Base-by-base conservation (phyloP, 2,888 invertebrate species). In the Stenchaetothrips biformis region DNA sequence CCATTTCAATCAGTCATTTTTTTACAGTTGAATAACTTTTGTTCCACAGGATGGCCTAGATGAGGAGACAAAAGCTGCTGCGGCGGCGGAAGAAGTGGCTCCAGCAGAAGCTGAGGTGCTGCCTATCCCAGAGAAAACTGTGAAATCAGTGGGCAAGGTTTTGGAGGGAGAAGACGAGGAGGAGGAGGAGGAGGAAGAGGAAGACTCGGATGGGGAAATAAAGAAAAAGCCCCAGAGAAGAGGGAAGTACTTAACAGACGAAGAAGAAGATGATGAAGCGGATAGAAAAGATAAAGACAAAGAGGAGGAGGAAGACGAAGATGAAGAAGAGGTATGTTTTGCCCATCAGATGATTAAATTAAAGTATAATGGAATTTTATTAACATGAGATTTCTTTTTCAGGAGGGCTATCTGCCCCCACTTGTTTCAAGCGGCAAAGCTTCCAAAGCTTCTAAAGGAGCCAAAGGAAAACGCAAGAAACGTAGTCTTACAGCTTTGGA, bases 401-500 rank as follows among this genome's bases (percentile, higher is more conserved):
- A 79, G 48, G 80, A 82, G 48, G 81, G 81, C 18, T 80, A 81
- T 79, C 80, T 81, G 74, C 81, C 37, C 37, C 37, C 37, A 37
- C 37, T 37, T 37, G 37, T 37, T 37, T 37, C 82, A 49, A 78
- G 81, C 48, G 81, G 81, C 9, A 78, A 80, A 25, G 2, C 67
- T 74, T 3, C 67, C 4, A 74, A 74, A 25, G 11, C 13, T 53
- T 18, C 67, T 25, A 37, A 37, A 37, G 37, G 37, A 37, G 74
- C 83, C 25, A 85, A 84, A 79, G 84, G 85, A 18, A 88, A 88
- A 83, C 92, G 93, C 85, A 94, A 94, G 84, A 89, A 92, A 59
- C 89, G 94, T 48, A 93, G 94, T 84, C 87, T 96, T 77, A 95
- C 95, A 85, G 93, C 93, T 79, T 87, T 96, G 80, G 94, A 95